Percentiles rank a stretch among this genome's conserved stretches.
phyloP scores from a whole-genome alignment of 2,888 invertebrate genomes.

The Volucella zonaria region DNA sequence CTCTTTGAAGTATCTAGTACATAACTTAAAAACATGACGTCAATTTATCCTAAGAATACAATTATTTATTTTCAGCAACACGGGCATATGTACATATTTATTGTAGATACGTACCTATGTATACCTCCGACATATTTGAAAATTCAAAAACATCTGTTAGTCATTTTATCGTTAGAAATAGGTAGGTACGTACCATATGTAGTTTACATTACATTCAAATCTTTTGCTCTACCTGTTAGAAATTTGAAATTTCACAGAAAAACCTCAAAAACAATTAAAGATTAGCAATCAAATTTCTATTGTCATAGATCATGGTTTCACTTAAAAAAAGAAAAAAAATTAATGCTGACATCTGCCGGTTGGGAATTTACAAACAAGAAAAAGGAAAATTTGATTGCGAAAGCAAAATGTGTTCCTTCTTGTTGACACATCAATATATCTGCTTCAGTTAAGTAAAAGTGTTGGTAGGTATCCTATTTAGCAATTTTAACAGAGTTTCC shows the following conservation, averaged over 20 bases:
- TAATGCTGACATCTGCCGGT: no score
- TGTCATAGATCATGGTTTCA: not conserved
- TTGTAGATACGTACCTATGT: no score
- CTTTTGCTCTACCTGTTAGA: slow-evolving; percentile 13
- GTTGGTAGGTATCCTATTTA: no score
- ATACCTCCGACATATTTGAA: no score
- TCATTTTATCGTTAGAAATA: not conserved
- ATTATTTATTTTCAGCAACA: not conserved
- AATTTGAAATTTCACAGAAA: slow-evolving; percentile 15
- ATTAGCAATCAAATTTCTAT: slow-evolving; percentile 11
- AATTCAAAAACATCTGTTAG: slow-evolving; percentile 19
- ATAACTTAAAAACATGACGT: slow-evolving; percentile 23
- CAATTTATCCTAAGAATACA: slow-evolving; percentile 5
- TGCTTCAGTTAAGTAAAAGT: no score
- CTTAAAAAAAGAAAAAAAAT: no score
- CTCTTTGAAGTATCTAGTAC: slow-evolving; percentile 28
- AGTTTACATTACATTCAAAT: not conserved
- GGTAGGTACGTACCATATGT: no score
- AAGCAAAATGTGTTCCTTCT: no score
- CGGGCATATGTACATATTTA: not conserved
- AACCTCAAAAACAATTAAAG: not conserved
- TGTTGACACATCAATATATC: no score
- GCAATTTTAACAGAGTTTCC: no score
- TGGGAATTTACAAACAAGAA: no score
- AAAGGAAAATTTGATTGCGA: no score